Evolutionary conservation across 2,113 vertebrate genomes (phyloP).

Genomic region (Paratilapia polleni): DNA sequence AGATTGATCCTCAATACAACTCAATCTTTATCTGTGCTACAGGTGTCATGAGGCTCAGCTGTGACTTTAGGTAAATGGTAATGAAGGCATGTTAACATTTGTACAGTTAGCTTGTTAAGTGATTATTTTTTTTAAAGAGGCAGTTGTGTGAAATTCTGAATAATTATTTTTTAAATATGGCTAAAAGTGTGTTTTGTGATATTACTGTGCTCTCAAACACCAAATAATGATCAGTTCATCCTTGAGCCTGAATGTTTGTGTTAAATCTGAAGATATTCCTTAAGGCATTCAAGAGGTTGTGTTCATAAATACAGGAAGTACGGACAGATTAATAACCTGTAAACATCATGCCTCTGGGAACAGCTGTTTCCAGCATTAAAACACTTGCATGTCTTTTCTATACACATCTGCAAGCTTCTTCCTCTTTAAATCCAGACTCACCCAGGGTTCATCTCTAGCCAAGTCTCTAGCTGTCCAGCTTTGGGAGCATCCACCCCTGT

Average conservation of each 20-base stretch:
- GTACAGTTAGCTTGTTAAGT: neutral
- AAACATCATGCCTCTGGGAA: neutral
- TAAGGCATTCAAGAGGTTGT: neutral
- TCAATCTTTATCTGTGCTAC: neutral
- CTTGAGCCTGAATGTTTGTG: neutral
- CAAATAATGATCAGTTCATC: neutral
- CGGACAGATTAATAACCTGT: neutral
- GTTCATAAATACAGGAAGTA: neutral
- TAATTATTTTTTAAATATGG: too few species aligned
- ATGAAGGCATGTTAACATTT: neutral
- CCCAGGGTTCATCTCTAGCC: slow-evolving; percentile 98
- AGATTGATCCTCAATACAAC: neutral
- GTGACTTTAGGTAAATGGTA: neutral
- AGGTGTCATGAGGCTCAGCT: neutral
- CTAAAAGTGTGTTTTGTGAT: neutral
- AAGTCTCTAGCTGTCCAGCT: slow-evolving; percentile 93
- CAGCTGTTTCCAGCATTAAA: neutral
- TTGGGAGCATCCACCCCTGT: slow-evolving; percentile 93
- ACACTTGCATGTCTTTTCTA: neutral
- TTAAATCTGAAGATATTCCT: neutral
- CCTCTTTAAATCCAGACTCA: slow-evolving; percentile 84
- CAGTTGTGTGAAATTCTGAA: neutral
- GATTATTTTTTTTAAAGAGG: neutral
- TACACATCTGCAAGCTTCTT: neutral
- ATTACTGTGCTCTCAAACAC: neutral